phyloP scores from a whole-genome alignment of 1,140 invertebrate species.

The Papilio glaucus region DNA sequence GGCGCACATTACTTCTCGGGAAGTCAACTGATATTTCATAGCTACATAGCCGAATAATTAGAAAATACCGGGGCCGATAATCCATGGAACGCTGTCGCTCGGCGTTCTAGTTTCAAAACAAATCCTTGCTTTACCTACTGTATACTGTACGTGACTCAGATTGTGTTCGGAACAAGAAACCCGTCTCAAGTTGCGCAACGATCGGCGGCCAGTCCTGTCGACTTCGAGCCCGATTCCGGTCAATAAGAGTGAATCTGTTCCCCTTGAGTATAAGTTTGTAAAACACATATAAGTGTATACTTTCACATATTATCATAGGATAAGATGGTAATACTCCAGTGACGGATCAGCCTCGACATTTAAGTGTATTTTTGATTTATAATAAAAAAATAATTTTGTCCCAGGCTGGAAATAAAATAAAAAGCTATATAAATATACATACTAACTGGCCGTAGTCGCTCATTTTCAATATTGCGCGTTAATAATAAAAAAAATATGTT shows the following conservation, averaged over 20 bases:
- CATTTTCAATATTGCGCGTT: no score
- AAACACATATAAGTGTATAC: background rate
- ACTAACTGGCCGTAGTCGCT: no score
- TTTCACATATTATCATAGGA: no score
- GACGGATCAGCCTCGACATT: no score
- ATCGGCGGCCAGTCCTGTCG: conserved; percentile 46
- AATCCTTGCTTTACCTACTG: conserved; percentile 61
- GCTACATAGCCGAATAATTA: conserved; percentile 52
- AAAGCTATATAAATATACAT: no score
- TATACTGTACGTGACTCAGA: conserved; percentile 75
- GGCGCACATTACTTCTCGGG: conserved; percentile 10
- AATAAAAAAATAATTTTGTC: no score
- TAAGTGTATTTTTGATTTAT: no score
- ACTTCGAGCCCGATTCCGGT: conserved; percentile 56
- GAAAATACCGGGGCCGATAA: conserved; percentile 73
- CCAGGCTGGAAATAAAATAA: no score
- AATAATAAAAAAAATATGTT: no score
- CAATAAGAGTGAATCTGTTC: conserved; percentile 70
- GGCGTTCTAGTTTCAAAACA: conserved; percentile 80
- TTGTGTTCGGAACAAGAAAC: conserved; percentile 75
- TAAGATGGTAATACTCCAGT: no score
- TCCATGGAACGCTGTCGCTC: conserved; percentile 72
- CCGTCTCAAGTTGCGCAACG: conserved; percentile 71
- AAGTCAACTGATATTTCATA: conserved; percentile 27
- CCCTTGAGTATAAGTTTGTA: background rate